These are phyloP conservation scores for Callinectes sapidus DNA, from an alignment of 2,888 invertebrate genomes.

Conservation along the genomic window DNA sequence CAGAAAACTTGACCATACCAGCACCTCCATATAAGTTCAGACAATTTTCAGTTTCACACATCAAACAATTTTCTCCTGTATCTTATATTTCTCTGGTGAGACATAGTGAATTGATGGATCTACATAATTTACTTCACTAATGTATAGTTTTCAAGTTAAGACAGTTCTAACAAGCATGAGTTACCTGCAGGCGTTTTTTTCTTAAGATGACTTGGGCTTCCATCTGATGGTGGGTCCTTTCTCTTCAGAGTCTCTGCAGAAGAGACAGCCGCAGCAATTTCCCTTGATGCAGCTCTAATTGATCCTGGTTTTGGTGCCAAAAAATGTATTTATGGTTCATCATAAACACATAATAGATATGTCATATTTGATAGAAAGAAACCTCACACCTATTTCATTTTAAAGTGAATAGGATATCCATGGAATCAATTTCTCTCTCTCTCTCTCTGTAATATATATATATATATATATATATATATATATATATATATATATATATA, in stretches of 20 bases:
- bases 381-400: neutral
- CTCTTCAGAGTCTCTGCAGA: constrained; percentile 54
- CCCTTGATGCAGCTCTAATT: constrained; percentile 75
- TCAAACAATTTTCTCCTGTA: too few species aligned
- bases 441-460: too few species aligned
- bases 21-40: too few species aligned
- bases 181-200: constrained; percentile 54
- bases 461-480: too few species aligned
- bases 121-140: too few species aligned
- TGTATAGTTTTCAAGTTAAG: too few species aligned
- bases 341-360: neutral
- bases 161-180: neutral
- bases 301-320: constrained; percentile 78
- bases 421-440: too few species aligned
- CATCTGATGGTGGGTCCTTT: constrained; percentile 49
- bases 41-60: too few species aligned
- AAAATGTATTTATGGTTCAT: neutral
- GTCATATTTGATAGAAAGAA: neutral
- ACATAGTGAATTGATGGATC: too few species aligned
- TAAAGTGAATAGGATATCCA: neutral
- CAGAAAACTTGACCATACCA: too few species aligned
- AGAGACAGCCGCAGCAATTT: constrained; percentile 65
- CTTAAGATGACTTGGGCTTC: constrained; percentile 58
- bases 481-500: too few species aligned
- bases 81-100: too few species aligned